A percentile compares a stretch with the other conserved stretches of the same genome.
Evolutionary conservation across 35 echinoderm and acorn worm species (phyloP).

Genomic region (Heliocidaris tuberculata): DNA sequence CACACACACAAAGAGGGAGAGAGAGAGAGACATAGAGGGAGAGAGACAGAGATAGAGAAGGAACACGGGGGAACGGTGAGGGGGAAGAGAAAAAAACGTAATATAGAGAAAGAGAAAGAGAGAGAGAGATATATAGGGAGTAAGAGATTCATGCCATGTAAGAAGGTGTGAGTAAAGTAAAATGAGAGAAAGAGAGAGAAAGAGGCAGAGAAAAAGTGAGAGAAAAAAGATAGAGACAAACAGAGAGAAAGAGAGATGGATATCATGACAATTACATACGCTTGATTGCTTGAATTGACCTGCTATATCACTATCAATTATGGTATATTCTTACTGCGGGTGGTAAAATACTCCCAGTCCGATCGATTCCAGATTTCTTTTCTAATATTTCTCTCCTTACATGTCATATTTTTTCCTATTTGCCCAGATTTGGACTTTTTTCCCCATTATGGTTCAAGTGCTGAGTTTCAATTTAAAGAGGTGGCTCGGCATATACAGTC

Average conservation of each 20-base stretch:
- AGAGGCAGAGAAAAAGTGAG: not conserved
- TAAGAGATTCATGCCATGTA: too few species aligned
- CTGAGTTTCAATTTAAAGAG: conserved; percentile 29
- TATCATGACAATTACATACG: not conserved
- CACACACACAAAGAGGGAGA: not conserved
- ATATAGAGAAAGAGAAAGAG: not conserved
- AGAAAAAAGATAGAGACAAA: not conserved
- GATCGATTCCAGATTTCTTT: conserved; percentile 10
- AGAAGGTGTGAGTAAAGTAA: too few species aligned
- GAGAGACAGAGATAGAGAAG: not conserved
- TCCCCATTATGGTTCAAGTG: conserved; percentile 31
- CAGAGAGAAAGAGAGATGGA: not conserved
- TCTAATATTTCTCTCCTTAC: not conserved
- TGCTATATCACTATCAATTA: conserved; percentile 31
- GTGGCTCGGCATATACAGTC: not conserved
- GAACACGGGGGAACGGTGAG: not conserved
- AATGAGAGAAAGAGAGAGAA: not conserved
- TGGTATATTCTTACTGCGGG: not conserved
- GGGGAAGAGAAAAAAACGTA: too few species aligned
- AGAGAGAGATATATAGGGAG: not conserved
- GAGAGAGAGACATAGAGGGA: not conserved
- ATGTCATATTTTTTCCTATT: not conserved
- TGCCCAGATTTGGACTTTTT: conserved; percentile 5
- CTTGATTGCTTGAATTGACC: not conserved
- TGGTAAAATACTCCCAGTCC: conserved; percentile 31